These are phyloP conservation scores for Cariama cristata DNA, from an alignment of 2,113 vertebrate genomes.

Conservation along the genomic window DNA sequence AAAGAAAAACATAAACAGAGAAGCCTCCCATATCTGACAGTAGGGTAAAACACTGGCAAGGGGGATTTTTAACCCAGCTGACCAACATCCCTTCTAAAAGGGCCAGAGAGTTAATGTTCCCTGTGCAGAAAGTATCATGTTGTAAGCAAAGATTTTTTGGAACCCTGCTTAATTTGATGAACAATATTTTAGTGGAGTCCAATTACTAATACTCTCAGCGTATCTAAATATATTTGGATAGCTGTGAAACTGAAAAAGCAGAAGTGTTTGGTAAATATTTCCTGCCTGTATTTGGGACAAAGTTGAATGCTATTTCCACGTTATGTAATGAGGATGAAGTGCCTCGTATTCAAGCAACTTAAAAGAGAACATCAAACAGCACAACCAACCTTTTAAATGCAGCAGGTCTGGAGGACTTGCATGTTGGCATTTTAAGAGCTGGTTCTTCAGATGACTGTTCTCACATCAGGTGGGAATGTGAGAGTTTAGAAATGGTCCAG, in stretches of 20 bases:
- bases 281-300: neutral
- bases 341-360: neutral
- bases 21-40: neutral
- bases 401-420: neutral
- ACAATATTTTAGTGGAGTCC: neutral
- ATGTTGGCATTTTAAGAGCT: neutral
- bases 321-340: constrained; percentile 10
- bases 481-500: neutral
- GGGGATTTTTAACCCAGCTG: neutral
- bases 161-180: neutral
- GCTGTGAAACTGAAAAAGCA: neutral
- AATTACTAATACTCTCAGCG: neutral
- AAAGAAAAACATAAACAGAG: neutral
- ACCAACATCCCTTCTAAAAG: neutral
- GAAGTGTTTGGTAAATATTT: constrained; percentile 39
- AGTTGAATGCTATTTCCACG: neutral
- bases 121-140: neutral
- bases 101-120: neutral
- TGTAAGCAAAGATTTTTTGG: neutral
- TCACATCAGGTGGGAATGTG: neutral
- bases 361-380: constrained; percentile 33
- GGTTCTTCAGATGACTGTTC: neutral
- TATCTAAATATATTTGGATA: neutral
- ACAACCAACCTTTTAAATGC: neutral
- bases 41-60: neutral